Evolutionary conservation across 2,888 invertebrate species (phyloP), one percentile per base, ranked within the genome.

Genomic region (Drosophila flavopinicola): DNA sequence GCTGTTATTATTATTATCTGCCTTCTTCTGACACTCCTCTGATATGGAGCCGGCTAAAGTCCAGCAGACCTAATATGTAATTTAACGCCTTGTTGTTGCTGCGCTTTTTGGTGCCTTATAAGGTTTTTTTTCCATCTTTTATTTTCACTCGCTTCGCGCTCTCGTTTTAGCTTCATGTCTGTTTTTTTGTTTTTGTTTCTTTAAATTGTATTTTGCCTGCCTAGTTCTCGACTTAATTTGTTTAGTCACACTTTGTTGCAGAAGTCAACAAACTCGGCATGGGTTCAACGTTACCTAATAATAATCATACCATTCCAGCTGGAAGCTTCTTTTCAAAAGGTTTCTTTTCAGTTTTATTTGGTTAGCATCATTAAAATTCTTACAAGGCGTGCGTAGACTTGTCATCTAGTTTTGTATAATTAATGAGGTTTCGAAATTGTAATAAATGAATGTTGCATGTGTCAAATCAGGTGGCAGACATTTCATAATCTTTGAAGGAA

Each of bases 221-320:
- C 54, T 63, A 68, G 72, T 80, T 80, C 77, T 84, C 52, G 59
- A 35, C 75, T 75, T 83, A 83, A 83, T 83, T 75, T 83, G 78
- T 84, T 83, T 83, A 82, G 83, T 82, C 79, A 82, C 82, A 85
- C 79, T 84, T 79, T 79, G 85, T 84, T 84, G 82, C 65, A 85
- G 78, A 83, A 83, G 83, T 83, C 83, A 83, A 83, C 85, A 83
- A 83, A 83, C 83, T 79, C 78, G 66, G 66, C 78, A 80, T 80
- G 84, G 66, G 82, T 58, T 82, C 72, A 72, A 72, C 65, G 72
- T 75, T 75, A 67, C 71, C 71, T 59, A 59, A 71, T 59, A 56
- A 72, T 72, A 72, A 69, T 66, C 69, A 56, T 59, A 59, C 58
- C 58, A 52, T 52, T 20, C 48, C 17, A 37, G 15, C 24, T n/a